Conservation (phyloP, 2,113 vertebrate genomes). For the Apteryx owenii region DNA sequence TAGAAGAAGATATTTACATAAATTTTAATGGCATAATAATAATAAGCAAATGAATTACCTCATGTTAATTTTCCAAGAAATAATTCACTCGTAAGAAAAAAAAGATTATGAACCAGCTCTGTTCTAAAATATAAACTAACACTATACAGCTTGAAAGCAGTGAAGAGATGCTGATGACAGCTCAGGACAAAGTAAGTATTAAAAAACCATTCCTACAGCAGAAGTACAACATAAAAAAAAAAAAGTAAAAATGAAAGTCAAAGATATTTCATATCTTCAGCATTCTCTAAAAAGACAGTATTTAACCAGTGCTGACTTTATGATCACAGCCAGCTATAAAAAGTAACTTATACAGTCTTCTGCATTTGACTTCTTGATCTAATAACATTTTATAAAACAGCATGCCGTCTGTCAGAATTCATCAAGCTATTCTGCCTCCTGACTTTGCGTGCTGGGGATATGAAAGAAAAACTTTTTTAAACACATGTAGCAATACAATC, state of each 20-base stretch:
- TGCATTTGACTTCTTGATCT: neutral
- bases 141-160: neutral
- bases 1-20: conserved; percentile 56
- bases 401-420: neutral
- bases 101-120: neutral
- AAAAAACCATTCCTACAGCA: neutral
- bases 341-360: neutral
- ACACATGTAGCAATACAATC: neutral
- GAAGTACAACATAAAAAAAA: neutral
- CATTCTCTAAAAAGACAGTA: neutral
- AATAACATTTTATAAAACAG: neutral
- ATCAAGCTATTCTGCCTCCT: neutral
- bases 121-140: neutral
- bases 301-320: neutral
- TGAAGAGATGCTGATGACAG: neutral
- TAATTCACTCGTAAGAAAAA: neutral
- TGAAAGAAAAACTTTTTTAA: neutral
- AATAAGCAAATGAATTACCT: neutral
- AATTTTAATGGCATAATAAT: neutral
- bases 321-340: neutral
- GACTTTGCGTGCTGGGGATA: neutral
- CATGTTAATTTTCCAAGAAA: neutral
- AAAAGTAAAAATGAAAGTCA: neutral
- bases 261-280: neutral
- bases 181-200: neutral